A percentile compares a stretch with the other conserved stretches of the same genome.
Conservation (phyloP, 2,888 invertebrate genomes). For the Sinotaia quadrata region DNA sequence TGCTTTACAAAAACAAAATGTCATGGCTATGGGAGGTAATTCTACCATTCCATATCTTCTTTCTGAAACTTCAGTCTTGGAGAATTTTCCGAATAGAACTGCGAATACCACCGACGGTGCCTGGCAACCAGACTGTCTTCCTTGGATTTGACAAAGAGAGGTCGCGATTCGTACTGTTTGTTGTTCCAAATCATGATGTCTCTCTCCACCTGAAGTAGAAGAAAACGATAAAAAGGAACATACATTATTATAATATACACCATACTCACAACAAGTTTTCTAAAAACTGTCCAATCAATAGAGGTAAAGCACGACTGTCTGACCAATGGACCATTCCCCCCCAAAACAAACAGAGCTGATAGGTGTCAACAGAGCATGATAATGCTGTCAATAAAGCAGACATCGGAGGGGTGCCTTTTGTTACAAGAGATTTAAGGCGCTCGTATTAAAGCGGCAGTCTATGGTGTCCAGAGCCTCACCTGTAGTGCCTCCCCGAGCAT, state of each 20-base stretch:
- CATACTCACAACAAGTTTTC: too few species aligned
- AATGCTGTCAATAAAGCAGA: too few species aligned
- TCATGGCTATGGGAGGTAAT: not conserved
- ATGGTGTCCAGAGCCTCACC: too few species aligned
- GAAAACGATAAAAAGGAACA: not conserved
- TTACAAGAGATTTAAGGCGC: too few species aligned
- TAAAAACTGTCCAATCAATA: too few species aligned
- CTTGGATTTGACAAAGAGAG: slow-evolving; percentile 78
- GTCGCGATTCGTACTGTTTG: slow-evolving; percentile 82
- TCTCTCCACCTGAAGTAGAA: slow-evolving; percentile 80
- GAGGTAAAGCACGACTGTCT: too few species aligned
- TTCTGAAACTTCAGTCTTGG: slow-evolving; percentile 62
- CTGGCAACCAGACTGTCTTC: slow-evolving; percentile 83
- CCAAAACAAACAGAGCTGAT: too few species aligned
- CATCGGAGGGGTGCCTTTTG: too few species aligned
- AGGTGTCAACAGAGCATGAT: too few species aligned
- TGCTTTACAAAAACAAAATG: not conserved
- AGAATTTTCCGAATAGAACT: slow-evolving; percentile 87
- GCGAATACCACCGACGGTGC: slow-evolving; percentile 86
- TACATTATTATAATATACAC: too few species aligned
- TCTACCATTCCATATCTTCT: slow-evolving; percentile 56
- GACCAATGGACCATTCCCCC: too few species aligned
- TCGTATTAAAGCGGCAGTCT: too few species aligned
- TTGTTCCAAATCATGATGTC: slow-evolving; percentile 91
- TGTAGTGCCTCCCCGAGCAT: slow-evolving; percentile 79